A percentile compares a stretch with the other conserved stretches of the same genome.
Evolutionary conservation across 2,797 vertebrate genomes (phyloP).

Genomic region (Parambassis ranga): DNA sequence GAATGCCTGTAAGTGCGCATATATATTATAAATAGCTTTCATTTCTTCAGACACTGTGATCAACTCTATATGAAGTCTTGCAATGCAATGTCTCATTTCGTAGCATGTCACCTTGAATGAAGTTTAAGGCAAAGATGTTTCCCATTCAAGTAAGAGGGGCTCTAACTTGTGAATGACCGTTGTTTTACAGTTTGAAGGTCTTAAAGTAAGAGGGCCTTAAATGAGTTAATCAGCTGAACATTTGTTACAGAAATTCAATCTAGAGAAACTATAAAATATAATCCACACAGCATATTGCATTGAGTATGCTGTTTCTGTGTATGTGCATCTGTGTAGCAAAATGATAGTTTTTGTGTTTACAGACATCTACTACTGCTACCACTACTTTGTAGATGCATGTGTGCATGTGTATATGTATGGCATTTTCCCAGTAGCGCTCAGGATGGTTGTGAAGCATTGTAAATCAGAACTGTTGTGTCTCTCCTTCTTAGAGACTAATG

Average conservation of each 20-base stretch:
- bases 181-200: slow-evolving; percentile 1
- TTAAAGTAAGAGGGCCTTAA: slow-evolving; percentile 1
- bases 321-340: slow-evolving; percentile 31
- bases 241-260: neutral
- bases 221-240: neutral
- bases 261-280: neutral
- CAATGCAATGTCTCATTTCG: neutral
- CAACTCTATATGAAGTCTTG: neutral
- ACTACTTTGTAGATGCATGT: slow-evolving; percentile 9
- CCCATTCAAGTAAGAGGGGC: neutral
- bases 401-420: neutral
- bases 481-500: slow-evolving; percentile 55
- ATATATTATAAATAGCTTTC: neutral
- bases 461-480: slow-evolving; percentile 47
- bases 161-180: neutral
- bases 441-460: slow-evolving; percentile 48
- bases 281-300: neutral
- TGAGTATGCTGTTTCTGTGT: slow-evolving; percentile 18
- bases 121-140: neutral
- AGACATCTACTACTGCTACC: slow-evolving; percentile 24
- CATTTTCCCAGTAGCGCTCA: slow-evolving; percentile 21
- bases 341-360: slow-evolving; percentile 6
- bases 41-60: neutral
- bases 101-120: neutral
- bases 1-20: slow-evolving; percentile 27